Conservation (phyloP, 2,797 vertebrate genomes). For the Alfaro cultratus region DNA sequence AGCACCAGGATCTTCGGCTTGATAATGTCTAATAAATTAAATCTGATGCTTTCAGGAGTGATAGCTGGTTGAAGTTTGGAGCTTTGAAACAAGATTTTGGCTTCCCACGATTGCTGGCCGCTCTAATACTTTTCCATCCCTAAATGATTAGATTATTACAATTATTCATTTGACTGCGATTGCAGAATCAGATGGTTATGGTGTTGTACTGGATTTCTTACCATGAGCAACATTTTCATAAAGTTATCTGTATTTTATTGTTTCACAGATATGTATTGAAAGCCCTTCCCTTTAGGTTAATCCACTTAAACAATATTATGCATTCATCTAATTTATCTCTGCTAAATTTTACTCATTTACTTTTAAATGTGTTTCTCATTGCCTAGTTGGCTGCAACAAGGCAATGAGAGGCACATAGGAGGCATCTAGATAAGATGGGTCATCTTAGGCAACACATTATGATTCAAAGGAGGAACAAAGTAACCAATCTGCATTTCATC, state of each 20-base stretch:
- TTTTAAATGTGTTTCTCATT: background rate
- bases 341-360: background rate
- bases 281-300: background rate
- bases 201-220: constrained; percentile 11
- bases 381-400: background rate
- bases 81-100: constrained; percentile 67
- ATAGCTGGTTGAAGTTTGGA: constrained; percentile 41
- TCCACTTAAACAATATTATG: background rate
- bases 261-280: background rate
- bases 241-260: background rate
- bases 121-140: constrained; percentile 30
- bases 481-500: background rate
- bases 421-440: background rate
- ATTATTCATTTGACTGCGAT: constrained; percentile 70
- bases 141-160: constrained; percentile 71
- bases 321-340: background rate
- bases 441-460: background rate
- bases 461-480: background rate
- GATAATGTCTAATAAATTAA: constrained; percentile 77
- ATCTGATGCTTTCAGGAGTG: constrained; percentile 56
- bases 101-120: constrained; percentile 57
- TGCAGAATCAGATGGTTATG: constrained; percentile 9
- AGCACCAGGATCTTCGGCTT: constrained; percentile 49
- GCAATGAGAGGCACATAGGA: background rate
- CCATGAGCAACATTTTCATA: background rate